These are phyloP conservation scores for Cavia porcellus DNA, from an alignment of 2,113 vertebrate genomes.

Conservation along the genomic window DNA sequence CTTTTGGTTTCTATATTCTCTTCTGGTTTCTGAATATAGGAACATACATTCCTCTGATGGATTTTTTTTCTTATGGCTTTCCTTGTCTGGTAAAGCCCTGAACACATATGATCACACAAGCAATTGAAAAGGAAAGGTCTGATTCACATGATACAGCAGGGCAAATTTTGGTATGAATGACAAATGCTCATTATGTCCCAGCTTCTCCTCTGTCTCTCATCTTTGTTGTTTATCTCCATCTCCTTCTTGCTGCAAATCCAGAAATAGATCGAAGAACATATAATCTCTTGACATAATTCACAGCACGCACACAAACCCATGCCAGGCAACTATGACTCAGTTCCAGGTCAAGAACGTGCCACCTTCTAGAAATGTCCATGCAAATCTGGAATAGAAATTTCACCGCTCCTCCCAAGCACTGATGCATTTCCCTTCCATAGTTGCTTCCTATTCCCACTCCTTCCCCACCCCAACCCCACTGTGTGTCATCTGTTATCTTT, in stretches of 20 bases:
- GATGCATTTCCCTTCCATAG: accelerated
- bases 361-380: background rate
- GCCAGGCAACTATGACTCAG: no score
- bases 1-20: background rate
- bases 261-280: background rate
- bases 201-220: background rate
- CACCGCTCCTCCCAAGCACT: accelerated
- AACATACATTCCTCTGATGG: background rate
- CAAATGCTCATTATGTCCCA: background rate
- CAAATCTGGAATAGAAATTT: background rate
- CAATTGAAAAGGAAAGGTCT: background rate
- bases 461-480: background rate
- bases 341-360: background rate
- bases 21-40: background rate
- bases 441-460: accelerated
- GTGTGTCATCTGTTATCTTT: background rate
- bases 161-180: background rate
- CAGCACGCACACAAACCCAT: background rate
- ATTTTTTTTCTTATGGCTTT: background rate
- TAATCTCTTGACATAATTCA: background rate
- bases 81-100: accelerated
- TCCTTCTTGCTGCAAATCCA: background rate
- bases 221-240: accelerated
- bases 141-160: background rate
- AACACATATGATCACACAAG: background rate